Evolutionary conservation across 2,888 invertebrate genomes (phyloP).

Genomic region (Euplagia quadripunctaria): DNA sequence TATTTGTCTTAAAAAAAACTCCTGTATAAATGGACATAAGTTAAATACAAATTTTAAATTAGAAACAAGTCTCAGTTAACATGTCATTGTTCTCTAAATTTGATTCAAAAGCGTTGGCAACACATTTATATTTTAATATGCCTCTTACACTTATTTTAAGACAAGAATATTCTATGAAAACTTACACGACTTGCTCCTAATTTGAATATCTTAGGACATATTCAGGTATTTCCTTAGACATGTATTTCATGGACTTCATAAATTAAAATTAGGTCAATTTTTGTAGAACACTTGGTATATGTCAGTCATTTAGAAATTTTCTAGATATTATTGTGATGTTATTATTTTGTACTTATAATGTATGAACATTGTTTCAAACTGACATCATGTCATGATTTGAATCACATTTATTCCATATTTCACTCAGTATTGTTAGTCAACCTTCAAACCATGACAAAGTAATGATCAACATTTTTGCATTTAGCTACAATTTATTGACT

Average conservation of each 20-base stretch:
- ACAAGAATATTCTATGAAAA: conserved; percentile 33
- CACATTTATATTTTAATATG: conserved; percentile 26
- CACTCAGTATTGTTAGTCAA: conserved; percentile 71
- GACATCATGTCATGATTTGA: conserved; percentile 75
- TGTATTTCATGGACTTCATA: conserved; percentile 50
- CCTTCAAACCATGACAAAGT: conserved; percentile 84
- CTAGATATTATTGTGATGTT: conserved; percentile 52
- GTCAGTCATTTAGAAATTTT: conserved; percentile 51
- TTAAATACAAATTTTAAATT: conserved; percentile 44
- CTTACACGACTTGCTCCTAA: conserved; percentile 48
- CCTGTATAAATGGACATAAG: conserved; percentile 42
- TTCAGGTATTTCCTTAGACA: conserved; percentile 52
- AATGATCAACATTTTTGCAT: conserved; percentile 86
- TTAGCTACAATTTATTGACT: conserved; percentile 87
- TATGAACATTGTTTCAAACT: conserved; percentile 57
- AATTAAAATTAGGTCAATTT: conserved; percentile 54
- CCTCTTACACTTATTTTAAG: conserved; percentile 36
- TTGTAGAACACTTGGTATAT: conserved; percentile 53
- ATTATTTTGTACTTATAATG: conserved; percentile 71
- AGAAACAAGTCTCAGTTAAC: conserved; percentile 44
- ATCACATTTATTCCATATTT: conserved; percentile 63
- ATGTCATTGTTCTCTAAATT: conserved; percentile 36
- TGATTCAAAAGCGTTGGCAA: conserved; percentile 11
- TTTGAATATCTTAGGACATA: conserved; percentile 46
- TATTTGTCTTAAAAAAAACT: conserved; percentile 37